These are phyloP conservation scores for Archips crataeganus DNA, from an alignment of 2,888 invertebrate genomes.

Conservation along the genomic window DNA sequence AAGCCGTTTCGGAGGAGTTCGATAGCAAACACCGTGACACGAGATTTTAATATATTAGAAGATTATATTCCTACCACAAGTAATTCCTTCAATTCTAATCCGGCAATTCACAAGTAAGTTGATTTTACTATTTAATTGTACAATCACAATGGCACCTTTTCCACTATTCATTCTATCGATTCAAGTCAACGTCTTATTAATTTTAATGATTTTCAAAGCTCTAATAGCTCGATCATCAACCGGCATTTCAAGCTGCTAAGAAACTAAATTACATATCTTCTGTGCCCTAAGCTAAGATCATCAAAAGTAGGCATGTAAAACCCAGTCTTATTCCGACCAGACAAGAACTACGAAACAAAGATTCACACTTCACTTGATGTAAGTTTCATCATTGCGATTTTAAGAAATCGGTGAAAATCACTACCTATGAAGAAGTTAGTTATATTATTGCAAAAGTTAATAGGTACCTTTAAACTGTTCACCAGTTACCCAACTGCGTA, in stretches of 20 bases:
- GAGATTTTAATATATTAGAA: no score
- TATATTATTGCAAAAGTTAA: constrained; percentile 26
- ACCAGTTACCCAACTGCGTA: constrained; percentile 24
- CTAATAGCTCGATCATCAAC: constrained; percentile 14
- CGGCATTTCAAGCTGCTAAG: constrained; percentile 36
- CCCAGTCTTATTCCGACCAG: neutral
- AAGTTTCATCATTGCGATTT: constrained; percentile 41
- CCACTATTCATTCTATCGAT: constrained; percentile 20
- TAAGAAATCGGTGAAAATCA: constrained; percentile 43
- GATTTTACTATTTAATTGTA: neutral
- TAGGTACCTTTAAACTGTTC: constrained; percentile 23
- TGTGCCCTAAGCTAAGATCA: constrained; percentile 33
- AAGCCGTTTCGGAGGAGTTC: no score
- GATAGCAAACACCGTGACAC: no score
- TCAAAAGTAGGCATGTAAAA: constrained; percentile 22
- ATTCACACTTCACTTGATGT: constrained; percentile 42
- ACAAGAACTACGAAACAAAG: constrained; percentile 11
- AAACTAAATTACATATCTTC: constrained; percentile 41
- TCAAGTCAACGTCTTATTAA: constrained; percentile 38
- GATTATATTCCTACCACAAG: no score
- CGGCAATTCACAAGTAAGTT: neutral
- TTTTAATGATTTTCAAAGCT: constrained; percentile 39
- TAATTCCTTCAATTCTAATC: no score
- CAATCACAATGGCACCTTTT: constrained; percentile 22
- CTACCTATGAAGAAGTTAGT: constrained; percentile 22